Evolutionary conservation across 2,888 invertebrate genomes (phyloP), one percentile per base, ranked within the genome.

Genomic region (Flexamia atlantica): DNA sequence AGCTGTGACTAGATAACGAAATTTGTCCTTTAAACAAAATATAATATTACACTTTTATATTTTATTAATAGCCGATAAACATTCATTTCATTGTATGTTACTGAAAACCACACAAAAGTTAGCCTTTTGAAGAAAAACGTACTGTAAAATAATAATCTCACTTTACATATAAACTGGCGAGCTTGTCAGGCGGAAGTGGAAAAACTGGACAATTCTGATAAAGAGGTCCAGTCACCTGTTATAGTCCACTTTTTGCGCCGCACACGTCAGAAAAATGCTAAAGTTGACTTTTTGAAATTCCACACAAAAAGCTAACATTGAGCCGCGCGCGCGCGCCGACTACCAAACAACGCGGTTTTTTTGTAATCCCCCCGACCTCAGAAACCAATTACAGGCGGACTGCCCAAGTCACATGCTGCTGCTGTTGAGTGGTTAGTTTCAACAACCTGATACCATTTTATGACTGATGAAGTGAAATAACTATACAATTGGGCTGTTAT

Each of bases 161-260:
- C 28, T 64, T 64, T 28, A 64, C 64, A 64, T 64, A 64, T 64
- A 64, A 64, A 64, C 64, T 28, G 64, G 25, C 17, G 28, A 28
- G 17, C 30, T 30, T 64, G 64, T 64, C 64, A 64, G 30, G 30
- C 64, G 28, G 28, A 64, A 64, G 64, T 64, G 64, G 28, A 64
- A 64, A 64, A 64, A 64, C 30, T 28, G 64, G 64, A 64, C 64
- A 25, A 64, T 64, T 64, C 64, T 64, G 64, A 64, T 64, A 64
- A 64, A 64, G 64, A 64, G 64, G 64, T 64, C 17, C 64, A 64
- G 25, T 64, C 64, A 64, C 64, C 64, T 64, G 64, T 64, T 64
- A 64, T 64, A 30, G 28, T 64, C 64, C 28, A 28, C 64, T 64
- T 64, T 64, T 64, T 64, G 28, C 30, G 14, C 28, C 25, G 28